A percentile compares a stretch with the other conserved stretches of the same genome.
These are phyloP conservation scores for Pomacea canaliculata DNA, from an alignment of 2,888 invertebrate species.

Conservation along the genomic window DNA sequence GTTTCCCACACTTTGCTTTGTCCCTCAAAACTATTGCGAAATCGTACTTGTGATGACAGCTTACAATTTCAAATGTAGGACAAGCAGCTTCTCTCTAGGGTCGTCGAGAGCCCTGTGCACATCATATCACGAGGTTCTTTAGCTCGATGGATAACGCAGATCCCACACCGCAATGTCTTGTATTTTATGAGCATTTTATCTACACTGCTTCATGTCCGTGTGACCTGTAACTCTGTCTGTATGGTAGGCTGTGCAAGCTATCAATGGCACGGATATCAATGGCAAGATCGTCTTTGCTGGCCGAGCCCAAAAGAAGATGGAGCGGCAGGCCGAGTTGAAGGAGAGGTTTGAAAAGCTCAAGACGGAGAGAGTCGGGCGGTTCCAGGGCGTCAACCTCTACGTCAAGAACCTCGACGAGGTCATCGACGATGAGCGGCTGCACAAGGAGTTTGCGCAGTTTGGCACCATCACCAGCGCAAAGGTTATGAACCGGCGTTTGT, in stretches of 20 bases:
- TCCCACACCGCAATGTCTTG: no score
- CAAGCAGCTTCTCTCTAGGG: no score
- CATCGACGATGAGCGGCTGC: slow-evolving; percentile 95
- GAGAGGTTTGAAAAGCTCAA: slow-evolving; percentile 96
- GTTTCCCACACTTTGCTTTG: no score
- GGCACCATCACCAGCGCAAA: slow-evolving; percentile 99
- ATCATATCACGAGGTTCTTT: no score
- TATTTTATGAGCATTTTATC: no score
- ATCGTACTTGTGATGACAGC: no score
- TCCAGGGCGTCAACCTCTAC: slow-evolving; percentile 94
- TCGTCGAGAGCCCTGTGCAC: no score
- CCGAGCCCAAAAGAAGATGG: slow-evolving; percentile 99
- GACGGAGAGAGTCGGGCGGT: slow-evolving; percentile 88
- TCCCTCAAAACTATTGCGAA: no score
- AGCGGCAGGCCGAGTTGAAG: slow-evolving; percentile 95
- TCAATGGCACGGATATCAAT: slow-evolving; percentile 82
- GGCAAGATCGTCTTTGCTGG: slow-evolving; percentile 85
- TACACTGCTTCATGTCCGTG: no score
- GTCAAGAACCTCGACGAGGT: slow-evolving; percentile 99
- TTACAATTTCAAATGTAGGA: no score
- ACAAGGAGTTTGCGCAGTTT: slow-evolving; percentile 94
- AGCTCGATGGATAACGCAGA: no score
- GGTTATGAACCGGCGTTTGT: slow-evolving; percentile 67
- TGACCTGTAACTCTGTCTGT: no score
- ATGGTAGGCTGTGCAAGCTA: slow-evolving; percentile 81